A percentile compares a stretch with the other conserved stretches of the same genome.
These are phyloP conservation scores for Porites cylindrica DNA, from an alignment of 92 coral and sea anemone species.

Conservation along the genomic window DNA sequence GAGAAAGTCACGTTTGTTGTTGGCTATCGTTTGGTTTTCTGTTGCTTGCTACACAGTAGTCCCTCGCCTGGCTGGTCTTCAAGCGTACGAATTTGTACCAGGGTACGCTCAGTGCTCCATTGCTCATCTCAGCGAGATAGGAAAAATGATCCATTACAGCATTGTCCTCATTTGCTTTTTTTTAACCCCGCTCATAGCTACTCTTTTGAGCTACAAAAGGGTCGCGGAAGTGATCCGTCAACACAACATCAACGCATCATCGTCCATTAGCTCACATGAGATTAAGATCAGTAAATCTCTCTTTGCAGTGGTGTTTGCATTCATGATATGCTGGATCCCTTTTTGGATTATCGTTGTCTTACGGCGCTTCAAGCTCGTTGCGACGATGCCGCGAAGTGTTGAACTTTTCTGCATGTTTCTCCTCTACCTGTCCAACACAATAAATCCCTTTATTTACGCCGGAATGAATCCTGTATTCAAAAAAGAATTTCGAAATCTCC, in stretches of 20 bases:
- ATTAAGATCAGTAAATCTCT: constrained; percentile 19
- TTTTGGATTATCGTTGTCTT: constrained; percentile 28
- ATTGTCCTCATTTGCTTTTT: constrained; percentile 5
- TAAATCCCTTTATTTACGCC: constrained; percentile 29
- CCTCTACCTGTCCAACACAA: constrained; percentile 14
- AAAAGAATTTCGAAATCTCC: constrained; percentile 14
- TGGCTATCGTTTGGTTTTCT: background rate
- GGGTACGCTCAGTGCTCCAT: constrained; percentile 24
- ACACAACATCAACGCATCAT: background rate
- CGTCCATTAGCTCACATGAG: constrained; percentile 15
- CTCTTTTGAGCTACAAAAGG: background rate
- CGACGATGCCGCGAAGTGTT: background rate
- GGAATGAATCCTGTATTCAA: constrained; percentile 16
- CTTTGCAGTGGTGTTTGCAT: constrained; percentile 27
- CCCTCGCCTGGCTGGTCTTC: constrained; percentile 13
- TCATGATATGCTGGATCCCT: constrained; percentile 26
- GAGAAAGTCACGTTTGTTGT: background rate
- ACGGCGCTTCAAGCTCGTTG: constrained; percentile 1
- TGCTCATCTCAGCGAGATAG: constrained; percentile 10
- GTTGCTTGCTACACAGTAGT: constrained; percentile 10
- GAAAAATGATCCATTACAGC: constrained; percentile 14
- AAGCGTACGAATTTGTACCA: constrained; percentile 1
- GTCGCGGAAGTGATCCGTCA: constrained; percentile 13
- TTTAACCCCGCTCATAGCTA: background rate
- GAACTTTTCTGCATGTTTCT: constrained; percentile 36